Evolutionary conservation across 1,140 invertebrate genomes (phyloP).

Genomic region (Diorhabda carinulata): DNA sequence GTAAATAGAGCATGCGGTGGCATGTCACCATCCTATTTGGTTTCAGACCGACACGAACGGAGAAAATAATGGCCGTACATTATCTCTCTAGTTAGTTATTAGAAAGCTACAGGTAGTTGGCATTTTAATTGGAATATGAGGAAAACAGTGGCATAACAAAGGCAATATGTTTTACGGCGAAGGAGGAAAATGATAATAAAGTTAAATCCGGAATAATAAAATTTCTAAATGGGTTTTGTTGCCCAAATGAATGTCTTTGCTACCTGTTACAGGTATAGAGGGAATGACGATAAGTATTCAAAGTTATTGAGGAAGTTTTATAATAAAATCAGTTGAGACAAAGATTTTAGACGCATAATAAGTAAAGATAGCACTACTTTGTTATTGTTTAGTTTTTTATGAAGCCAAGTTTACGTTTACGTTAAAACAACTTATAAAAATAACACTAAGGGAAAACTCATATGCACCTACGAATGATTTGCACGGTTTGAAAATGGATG

Average conservation of each 20-base stretch:
- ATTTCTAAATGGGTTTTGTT: background rate
- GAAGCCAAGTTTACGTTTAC: too few relatives aligned
- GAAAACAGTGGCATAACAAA: background rate
- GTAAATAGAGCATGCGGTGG: background rate
- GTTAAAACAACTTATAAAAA: too few relatives aligned
- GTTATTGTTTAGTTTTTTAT: too few relatives aligned
- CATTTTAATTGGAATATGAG: conserved; percentile 2
- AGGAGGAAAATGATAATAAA: background rate
- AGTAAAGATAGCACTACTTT: too few relatives aligned
- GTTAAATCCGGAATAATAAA: background rate
- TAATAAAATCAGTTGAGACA: too few relatives aligned
- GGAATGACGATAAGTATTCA: too few relatives aligned
- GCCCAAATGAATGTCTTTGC: background rate
- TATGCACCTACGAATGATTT: too few relatives aligned
- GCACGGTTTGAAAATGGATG: too few relatives aligned
- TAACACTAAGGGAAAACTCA: too few relatives aligned
- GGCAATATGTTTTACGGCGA: too few relatives aligned
- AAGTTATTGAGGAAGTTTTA: too few relatives aligned
- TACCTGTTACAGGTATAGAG: background rate
- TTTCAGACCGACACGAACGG: background rate
- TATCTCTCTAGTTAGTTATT: background rate
- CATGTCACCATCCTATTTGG: background rate
- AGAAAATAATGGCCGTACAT: background rate
- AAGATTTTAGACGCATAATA: too few relatives aligned
- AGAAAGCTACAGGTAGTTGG: conserved; percentile 1